Conservation (phyloP, 2,113 vertebrate species). For the Pyrgilauda ruficollis region DNA sequence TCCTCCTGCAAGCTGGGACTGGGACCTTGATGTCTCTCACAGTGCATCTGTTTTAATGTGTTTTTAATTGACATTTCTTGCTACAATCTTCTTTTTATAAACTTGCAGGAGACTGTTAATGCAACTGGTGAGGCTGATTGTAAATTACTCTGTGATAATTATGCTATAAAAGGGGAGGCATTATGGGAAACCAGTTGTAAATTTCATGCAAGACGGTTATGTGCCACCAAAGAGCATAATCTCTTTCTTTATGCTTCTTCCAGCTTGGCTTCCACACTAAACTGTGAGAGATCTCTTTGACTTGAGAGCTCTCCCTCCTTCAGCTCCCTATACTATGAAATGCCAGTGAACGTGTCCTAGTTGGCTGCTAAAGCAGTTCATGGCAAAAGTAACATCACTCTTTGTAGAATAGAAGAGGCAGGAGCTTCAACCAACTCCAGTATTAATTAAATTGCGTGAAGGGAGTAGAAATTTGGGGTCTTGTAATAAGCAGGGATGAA, state of each 20-base stretch:
- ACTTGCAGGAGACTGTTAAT: neutral
- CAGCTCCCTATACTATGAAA: neutral
- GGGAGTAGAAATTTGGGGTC: conserved; percentile 1
- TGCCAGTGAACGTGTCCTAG: neutral
- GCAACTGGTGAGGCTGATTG: neutral
- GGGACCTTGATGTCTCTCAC: neutral
- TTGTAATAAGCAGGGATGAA: conserved; percentile 29
- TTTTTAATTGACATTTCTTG: conserved; percentile 33
- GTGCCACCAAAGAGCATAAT: neutral
- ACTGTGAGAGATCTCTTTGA: neutral
- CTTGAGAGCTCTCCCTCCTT: neutral
- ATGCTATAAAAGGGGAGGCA: neutral
- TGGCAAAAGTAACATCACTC: neutral
- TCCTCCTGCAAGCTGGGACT: neutral
- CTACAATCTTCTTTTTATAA: conserved; percentile 27
- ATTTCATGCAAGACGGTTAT: neutral
- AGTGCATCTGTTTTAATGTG: neutral
- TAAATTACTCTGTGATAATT: conserved; percentile 37
- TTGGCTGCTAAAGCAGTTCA: neutral
- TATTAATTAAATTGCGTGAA: conserved; percentile 49
- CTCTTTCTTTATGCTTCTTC: neutral
- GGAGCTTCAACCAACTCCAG: neutral
- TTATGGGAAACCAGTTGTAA: neutral
- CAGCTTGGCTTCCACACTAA: neutral
- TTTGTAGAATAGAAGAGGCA: neutral